phyloP scores from a whole-genome alignment of 1,140 invertebrate genomes.

The Neodiprion lecontei region DNA sequence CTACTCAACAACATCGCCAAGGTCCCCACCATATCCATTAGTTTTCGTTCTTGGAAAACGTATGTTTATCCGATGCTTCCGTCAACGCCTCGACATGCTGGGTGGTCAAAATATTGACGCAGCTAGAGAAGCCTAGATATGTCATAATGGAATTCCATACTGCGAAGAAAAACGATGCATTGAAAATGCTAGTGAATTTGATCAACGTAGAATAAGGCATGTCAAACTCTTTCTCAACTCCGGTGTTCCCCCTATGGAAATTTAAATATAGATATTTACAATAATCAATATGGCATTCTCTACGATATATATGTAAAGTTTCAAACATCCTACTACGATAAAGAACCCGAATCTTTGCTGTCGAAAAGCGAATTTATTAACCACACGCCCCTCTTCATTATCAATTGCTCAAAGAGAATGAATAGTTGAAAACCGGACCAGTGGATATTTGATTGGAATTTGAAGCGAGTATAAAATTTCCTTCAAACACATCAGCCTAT shows the following conservation, averaged over 20 bases:
- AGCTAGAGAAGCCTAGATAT: no score
- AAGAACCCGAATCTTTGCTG: conserved; percentile 26
- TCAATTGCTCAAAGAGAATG: conserved; percentile 39
- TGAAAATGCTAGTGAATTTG: no score
- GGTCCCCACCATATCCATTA: no score
- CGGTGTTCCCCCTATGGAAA: conserved; percentile 20
- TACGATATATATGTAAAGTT: conserved; percentile 45
- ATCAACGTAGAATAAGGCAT: no score
- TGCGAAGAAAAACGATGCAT: no score
- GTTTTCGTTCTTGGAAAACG: no score
- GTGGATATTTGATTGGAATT: conserved; percentile 36
- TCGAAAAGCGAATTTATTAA: conserved; percentile 28
- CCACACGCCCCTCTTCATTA: conserved; percentile 27
- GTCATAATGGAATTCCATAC: no score
- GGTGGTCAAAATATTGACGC: no score
- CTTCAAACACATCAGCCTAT: conserved; percentile 33
- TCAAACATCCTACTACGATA: conserved; percentile 35
- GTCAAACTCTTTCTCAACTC: no score
- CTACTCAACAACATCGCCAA: no score
- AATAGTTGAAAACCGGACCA: conserved; percentile 30
- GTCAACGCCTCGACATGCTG: no score
- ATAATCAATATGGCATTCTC: conserved; percentile 36
- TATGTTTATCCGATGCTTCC: no score
- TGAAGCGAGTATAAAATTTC: conserved; percentile 16
- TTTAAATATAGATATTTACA: conserved; percentile 38